Base-by-base conservation (phyloP, 2,888 invertebrate species). In the Onthophagus sagittarius region DNA sequence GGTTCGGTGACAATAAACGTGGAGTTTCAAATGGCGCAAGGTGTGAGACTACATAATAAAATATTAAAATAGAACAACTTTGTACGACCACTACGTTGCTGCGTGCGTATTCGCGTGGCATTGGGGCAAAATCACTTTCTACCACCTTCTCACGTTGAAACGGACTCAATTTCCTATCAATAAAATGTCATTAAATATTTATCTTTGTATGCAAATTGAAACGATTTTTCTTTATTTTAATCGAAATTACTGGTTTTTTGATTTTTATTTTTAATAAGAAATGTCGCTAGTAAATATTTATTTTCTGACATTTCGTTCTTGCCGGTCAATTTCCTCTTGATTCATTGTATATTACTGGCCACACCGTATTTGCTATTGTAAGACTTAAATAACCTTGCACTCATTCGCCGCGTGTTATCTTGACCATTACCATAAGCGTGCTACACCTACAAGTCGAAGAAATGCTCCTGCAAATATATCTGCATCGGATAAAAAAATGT, bases 351-450 rank as follows among this genome's bases (percentile, higher is more conserved):
- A n/a, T 67, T 64, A 23, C n/a, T 9, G 15, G 67, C 31, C 15
- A 23, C 67, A 31, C 31, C 7, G 39, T 67, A 23, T 63, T 63
- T 63, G 32, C 32, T 67, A 32, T 32, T 67, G 15, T n/a, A 31
- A n/a, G 67, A 67, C n/a, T 23, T 31, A n/a, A 67, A 32, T 64
- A 13, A 23, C 64, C 32, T 67, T 67, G 67, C 67, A 67, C 67
- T 67, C 67, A 23, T 67, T 67, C 67, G 32, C 67, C 67, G 67
- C 67, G 23, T 67, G 67, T 23, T 67, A 67, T 67, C 32, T 23
- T 32, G 23, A n/a, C 32, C 23, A 67, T 67, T 67, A 67, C 23
- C 67, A 67, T 67, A 67, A 23, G 32, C 39, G 39, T 53, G 7
- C 9, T 15, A 67, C 67, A 67, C 67, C 67, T 67, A 67, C 67